Base-by-base conservation (phyloP, 2,113 vertebrate species). In the Addax nasomaculatus region DNA sequence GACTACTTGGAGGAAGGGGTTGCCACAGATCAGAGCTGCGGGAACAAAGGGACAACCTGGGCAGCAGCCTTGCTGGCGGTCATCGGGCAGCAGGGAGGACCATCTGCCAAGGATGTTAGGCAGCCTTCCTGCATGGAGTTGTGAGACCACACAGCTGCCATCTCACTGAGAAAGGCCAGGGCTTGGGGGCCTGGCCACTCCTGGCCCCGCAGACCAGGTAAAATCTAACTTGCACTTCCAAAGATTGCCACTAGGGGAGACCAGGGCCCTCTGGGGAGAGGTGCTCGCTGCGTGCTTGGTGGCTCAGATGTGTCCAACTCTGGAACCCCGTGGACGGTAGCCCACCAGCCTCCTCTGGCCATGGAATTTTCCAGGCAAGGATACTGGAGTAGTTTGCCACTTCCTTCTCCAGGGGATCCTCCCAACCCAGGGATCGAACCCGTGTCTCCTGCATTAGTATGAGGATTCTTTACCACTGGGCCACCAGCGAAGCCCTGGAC, bases 151-250 rank as follows among this genome's bases (percentile, higher is more conserved):
- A 7, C 47, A 25, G 12, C 10, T 11, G 45, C 47, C 43, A 12
- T 55, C 55, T 16, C 70, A 33, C 16, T 19, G 19, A 29, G n/a
- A 81, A 92, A 88, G 30, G 62, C 45, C 84, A 70, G 53, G n/a
- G 27, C 29, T 49, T 57, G 16, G 36, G 23, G 23, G 1, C 21
- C 25, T 85, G 21, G 80, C 51, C 1, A 30, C n/a, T 79, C 45
- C 5, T 13, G 25, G 17, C 12, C 47, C 9, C 27, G 1, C n/a
- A 67, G 73, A 83, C 47, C 84, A 39, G 58, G 45, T 29, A 33
- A 89, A 79, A 96, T 85, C 62, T 47, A 47, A 51, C 57, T 73
- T 73, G 55, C 23, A 45, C 55, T 97, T 95, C 88, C 60, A 73
- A 36, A 33, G 17, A 23, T 6, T 8, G 11, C 76, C 92, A 62